Evolutionary conservation across 2,113 vertebrate genomes (phyloP).

Genomic region (Epinephelus fuscoguttatus): DNA sequence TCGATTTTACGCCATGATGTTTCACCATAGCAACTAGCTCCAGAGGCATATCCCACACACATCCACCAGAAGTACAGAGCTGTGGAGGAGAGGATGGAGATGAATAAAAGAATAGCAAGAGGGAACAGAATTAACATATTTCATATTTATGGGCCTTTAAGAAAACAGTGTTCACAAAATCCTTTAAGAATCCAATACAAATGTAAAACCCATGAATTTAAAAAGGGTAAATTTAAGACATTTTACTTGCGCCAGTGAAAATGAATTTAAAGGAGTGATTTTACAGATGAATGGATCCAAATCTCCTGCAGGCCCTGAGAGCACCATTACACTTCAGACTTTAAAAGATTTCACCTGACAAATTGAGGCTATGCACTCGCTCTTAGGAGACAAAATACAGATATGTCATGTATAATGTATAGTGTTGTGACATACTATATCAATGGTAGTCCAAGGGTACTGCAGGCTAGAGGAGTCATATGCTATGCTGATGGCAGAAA

Average conservation of each 20-base stretch:
- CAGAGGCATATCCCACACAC: conserved; percentile 61
- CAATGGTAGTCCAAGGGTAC: background rate
- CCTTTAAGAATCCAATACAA: background rate
- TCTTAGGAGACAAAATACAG: background rate
- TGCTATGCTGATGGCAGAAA: background rate
- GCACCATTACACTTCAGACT: background rate
- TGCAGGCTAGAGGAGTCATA: background rate
- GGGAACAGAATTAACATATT: conserved; percentile 12
- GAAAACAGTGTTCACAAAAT: conserved; percentile 8
- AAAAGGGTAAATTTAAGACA: background rate
- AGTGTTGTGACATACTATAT: background rate
- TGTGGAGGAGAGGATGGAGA: conserved; percentile 30
- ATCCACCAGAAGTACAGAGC: conserved; percentile 26
- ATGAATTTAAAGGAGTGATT: background rate
- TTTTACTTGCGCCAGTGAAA: background rate
- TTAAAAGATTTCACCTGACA: background rate
- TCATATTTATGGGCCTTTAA: conserved; percentile 2
- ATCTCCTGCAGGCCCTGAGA: background rate
- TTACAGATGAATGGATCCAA: background rate
- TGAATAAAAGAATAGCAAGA: conserved; percentile 45
- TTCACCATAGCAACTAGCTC: conserved; percentile 74
- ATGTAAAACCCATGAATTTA: background rate
- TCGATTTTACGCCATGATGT: conserved; percentile 43
- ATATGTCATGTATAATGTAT: background rate
- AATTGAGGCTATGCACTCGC: background rate